Percentiles rank a stretch among this genome's conserved stretches.
These are phyloP conservation scores for Scaptomyza flava DNA, from an alignment of 2,888 invertebrate species.

Conservation along the genomic window DNA sequence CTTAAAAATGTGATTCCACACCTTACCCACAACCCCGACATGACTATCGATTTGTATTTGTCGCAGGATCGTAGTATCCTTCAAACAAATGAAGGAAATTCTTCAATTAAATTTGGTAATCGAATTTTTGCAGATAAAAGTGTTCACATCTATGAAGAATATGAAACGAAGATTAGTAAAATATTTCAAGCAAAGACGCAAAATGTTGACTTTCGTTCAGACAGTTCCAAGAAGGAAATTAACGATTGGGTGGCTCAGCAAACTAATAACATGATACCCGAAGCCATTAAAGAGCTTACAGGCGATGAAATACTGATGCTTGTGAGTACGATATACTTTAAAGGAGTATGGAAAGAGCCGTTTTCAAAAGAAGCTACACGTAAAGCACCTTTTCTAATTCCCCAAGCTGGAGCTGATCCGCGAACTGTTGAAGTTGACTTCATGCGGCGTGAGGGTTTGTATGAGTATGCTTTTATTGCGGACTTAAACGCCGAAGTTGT, in stretches of 20 bases:
- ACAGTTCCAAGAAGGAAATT: background rate
- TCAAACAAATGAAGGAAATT: background rate
- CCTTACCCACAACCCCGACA: background rate
- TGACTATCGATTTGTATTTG: background rate
- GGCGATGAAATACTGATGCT: background rate
- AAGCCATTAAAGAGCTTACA: background rate
- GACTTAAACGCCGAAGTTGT: background rate
- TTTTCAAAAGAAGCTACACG: background rate
- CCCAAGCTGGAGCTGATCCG: background rate
- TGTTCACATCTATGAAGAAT: background rate
- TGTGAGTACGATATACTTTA: background rate
- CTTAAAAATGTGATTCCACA: background rate
- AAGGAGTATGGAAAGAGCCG: background rate
- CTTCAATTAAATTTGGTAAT: background rate
- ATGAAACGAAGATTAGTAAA: background rate
- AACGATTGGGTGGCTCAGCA: background rate
- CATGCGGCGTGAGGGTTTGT: background rate
- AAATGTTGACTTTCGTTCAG: background rate
- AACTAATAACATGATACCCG: background rate
- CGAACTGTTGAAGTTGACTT: background rate
- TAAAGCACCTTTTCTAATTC: background rate
- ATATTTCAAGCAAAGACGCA: no score
- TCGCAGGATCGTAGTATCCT: background rate
- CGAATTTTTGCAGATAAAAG: background rate
- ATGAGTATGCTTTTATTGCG: background rate